A percentile compares a stretch with the other conserved stretches of the same genome.
phyloP scores from a whole-genome alignment of 2,888 invertebrate genomes.

The Clistopyga incitator region DNA sequence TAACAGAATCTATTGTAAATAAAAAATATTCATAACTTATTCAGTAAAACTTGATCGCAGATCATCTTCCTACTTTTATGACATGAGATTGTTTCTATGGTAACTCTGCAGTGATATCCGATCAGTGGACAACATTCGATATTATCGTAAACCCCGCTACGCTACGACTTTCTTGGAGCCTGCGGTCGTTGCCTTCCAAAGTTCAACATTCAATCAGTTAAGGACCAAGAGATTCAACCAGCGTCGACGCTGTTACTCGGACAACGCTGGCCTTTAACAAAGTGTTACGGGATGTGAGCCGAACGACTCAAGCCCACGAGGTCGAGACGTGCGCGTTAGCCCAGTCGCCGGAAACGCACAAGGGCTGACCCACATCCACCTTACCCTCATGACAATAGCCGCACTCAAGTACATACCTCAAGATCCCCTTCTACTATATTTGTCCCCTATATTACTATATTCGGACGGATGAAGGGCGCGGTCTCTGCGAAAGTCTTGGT shows the following conservation, averaged over 20 bases:
- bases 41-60: not conserved
- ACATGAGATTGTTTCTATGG: not conserved
- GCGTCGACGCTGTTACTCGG: conserved; percentile 19
- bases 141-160: conserved; percentile 4
- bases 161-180: not conserved
- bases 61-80: not conserved
- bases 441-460: conserved; percentile 43
- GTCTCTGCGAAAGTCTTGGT: conserved; percentile 61
- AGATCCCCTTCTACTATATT: conserved; percentile 45
- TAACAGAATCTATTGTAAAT: too few relatives aligned
- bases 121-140: conserved; percentile 4
- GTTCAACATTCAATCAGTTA: conserved; percentile 32
- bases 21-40: too few relatives aligned
- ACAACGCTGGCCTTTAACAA: conserved; percentile 46
- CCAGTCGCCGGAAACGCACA: conserved; percentile 74
- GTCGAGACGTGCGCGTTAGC: conserved; percentile 50
- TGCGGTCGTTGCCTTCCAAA: conserved; percentile 18
- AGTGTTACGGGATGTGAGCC: conserved; percentile 50
- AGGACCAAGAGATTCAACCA: conserved; percentile 28
- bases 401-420: conserved; percentile 73
- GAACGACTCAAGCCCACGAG: conserved; percentile 52
- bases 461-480: conserved; percentile 57
- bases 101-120: not conserved
- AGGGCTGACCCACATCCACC: conserved; percentile 76
- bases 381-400: conserved; percentile 74